Evolutionary conservation across 1,140 invertebrate genomes (phyloP), one percentile per base, ranked within the genome.

Genomic region (Coenobita brevimanus): DNA sequence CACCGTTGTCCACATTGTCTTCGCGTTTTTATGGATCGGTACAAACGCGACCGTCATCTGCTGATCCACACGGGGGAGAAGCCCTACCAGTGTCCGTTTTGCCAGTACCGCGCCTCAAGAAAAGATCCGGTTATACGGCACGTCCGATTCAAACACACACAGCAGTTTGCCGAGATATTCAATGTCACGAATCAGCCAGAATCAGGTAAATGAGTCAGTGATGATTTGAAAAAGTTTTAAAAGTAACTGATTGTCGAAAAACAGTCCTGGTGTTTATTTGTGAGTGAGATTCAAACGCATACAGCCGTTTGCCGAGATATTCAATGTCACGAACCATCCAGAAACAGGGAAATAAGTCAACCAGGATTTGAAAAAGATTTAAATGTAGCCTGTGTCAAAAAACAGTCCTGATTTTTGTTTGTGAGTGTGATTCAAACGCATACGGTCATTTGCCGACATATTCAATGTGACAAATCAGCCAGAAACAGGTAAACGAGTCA

Each of bases 1-100:
- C 81, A 83, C 27, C 81, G 71, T 30, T 83, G 81, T 54, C 81
- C 81, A 15, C 81, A 83, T 36, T 83, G 81, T 46, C 71, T 73
- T 24, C 81, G 81, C 3, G 41, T 73, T 30, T 83, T 83, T 67
- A 83, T 67, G 21, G 81, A 83, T 46, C 43, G 81, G 6, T 83
- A 83, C 81, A 83, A 83, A 67, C 69, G 81, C 71, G 81, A 83
- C 17, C 81, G 81, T 33, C 81, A 83, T 24, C 67, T 83, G 43
- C 30, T 83, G 30, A 83, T 83, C 30, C 81, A 83, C 67, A 83
- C 81, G 1, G 81, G 81, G 10, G 81, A 83, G 27, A 83, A 83
- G 50, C 81, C 81, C 24, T 83, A 71, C 46, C 81, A 83, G 81
- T 83, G 81, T 36, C 81, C 81, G 2, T 83, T 83, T 33, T 83